Base-by-base conservation (phyloP, 2,797 vertebrate genomes). In the Sciaenops ocellatus region DNA sequence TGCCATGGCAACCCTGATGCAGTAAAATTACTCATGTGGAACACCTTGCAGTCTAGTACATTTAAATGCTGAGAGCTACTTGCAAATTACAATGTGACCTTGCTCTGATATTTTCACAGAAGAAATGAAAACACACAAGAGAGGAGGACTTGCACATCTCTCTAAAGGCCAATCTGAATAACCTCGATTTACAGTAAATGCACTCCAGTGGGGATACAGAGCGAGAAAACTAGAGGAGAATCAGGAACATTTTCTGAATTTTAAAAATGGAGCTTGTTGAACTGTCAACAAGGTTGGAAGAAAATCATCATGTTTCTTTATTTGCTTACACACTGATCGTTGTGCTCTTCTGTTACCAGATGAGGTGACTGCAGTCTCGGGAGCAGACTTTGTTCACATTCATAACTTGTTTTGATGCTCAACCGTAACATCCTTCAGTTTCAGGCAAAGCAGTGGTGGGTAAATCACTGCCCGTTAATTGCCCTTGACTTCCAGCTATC, bases 41-140 rank as follows among this genome's bases (percentile, higher is more conserved):
- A 64, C 34, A 24, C 22, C 11, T 34, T 38, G 41, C 22, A 59
- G 51, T 34, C 6, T 4, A 6, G 1, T 4, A 12, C 22, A 64
- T 22, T 70, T 6, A 76, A 22, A 72, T 20, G 30, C 28, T 42
- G 52, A 50, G 30, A 79, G 71, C 26, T 72, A 15, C 65, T n/a
- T 63, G 70, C 51, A 77, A 48, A 74, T 69, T 17, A 66, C 51
- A 44, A n/a, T 30, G 61, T 62, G 44, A 84, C 60, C 60, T 61
- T 63, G 55, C 15, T 4, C 30, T 34, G 55, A 69, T 48, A 42
- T 62, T 63, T 70, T 42, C 8, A 42, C 38, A 17, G 50, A 22
- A 46, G 7, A 46, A 65, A 48, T 64, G 20, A 69, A 83, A 87
- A 83, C 48, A 67, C 30, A 51, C 50, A 34, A 42, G 38, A 61